phyloP scores from a whole-genome alignment of 2,888 invertebrate genomes.

The Mythimna lalbum region DNA sequence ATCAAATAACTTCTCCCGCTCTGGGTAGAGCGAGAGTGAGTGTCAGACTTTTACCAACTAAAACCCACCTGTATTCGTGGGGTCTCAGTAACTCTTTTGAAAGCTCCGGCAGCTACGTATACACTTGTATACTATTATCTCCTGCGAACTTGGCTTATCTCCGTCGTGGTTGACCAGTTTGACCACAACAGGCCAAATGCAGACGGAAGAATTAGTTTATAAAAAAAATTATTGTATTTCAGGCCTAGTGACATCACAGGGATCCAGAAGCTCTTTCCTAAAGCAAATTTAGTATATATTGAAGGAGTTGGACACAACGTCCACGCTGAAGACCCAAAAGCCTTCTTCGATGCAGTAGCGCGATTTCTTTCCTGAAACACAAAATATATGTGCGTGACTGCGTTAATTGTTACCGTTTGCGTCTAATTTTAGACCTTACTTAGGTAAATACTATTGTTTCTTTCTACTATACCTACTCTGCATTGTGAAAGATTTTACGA shows the following conservation, averaged over 20 bases:
- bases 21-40: no score
- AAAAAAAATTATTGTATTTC: conserved; percentile 20
- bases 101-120: no score
- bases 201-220: no score
- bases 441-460: not conserved
- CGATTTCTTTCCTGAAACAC: conserved; percentile 41
- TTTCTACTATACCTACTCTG: not conserved
- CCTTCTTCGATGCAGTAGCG: conserved; percentile 74
- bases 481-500: not conserved
- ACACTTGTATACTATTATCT: no score
- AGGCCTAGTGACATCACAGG: conserved; percentile 55
- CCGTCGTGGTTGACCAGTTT: no score
- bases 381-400: not conserved
- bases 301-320: conserved; percentile 80
- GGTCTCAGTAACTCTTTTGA: no score
- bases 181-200: no score
- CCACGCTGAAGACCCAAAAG: conserved; percentile 76
- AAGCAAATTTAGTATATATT: conserved; percentile 73
- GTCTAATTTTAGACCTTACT: not conserved
- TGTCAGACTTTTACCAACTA: no score
- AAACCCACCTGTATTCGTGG: no score
- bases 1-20: no score
- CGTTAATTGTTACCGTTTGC: not conserved
- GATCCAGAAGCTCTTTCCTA: conserved; percentile 75
- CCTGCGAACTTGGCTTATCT: not conserved